phyloP scores from a whole-genome alignment of 1,140 invertebrate species.

The Cotesia glomerata region DNA sequence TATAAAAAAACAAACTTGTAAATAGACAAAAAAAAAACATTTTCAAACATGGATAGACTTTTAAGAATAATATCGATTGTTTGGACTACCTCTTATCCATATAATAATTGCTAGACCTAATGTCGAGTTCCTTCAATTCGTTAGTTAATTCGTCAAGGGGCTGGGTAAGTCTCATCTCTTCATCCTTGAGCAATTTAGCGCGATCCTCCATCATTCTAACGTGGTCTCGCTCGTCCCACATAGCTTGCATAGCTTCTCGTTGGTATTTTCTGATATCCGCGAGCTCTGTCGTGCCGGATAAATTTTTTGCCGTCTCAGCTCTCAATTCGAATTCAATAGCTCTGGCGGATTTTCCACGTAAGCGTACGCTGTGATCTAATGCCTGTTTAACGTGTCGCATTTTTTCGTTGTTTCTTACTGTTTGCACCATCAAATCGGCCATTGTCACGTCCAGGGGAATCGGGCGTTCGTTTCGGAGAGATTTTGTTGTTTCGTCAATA shows the following conservation, averaged over 20 bases:
- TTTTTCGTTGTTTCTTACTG: conserved; percentile 59
- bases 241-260: conserved; percentile 45
- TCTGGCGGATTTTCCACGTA: conserved; percentile 76
- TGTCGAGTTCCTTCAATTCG: conserved; percentile 70
- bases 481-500: conserved; percentile 59
- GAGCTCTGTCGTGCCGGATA: conserved; percentile 52
- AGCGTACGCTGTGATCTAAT: conserved; percentile 62
- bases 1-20: background rate
- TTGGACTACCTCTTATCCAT: conserved; percentile 69
- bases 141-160: conserved; percentile 58
- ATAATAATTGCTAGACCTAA: conserved; percentile 67
- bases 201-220: conserved; percentile 59
- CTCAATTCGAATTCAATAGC: conserved; percentile 73
- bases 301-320: conserved; percentile 58
- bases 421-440: conserved; percentile 58
- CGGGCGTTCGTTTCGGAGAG: conserved; percentile 44
- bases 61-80: background rate
- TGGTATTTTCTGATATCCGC: conserved; percentile 56
- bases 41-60: too few relatives aligned
- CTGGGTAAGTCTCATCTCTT: conserved; percentile 47
- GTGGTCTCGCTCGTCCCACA: conserved; percentile 54
- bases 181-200: conserved; percentile 53
- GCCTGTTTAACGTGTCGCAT: conserved; percentile 55
- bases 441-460: conserved; percentile 59
- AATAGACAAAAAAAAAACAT: background rate